A percentile compares a stretch with the other conserved stretches of the same genome.
Conservation (phyloP, 2,113 vertebrate species). For the Notarius lentiginosus region DNA sequence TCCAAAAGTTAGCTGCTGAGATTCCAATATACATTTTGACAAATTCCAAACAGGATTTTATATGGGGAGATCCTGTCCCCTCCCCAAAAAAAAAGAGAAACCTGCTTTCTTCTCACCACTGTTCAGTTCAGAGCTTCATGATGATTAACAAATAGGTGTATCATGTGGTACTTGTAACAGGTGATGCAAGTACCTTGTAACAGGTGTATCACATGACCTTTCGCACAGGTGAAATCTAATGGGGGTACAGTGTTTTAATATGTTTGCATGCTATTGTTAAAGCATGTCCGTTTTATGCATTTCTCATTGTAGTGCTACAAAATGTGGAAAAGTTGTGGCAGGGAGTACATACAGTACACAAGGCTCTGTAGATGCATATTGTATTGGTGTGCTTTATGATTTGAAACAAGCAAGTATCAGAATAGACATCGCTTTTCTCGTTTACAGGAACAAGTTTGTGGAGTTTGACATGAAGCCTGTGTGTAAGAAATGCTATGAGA, state of each 20-base stretch:
- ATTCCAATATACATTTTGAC: background rate
- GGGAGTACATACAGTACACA: background rate
- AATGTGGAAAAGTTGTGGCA: background rate
- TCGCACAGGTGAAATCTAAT: too few species aligned
- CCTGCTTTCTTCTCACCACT: background rate
- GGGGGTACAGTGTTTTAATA: too few species aligned
- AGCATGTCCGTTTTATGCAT: background rate
- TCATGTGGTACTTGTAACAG: too few species aligned
- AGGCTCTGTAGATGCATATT: background rate
- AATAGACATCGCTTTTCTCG: conserved; percentile 31
- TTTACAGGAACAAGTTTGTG: conserved; percentile 97
- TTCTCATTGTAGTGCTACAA: background rate
- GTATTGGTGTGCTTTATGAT: background rate
- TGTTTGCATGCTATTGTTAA: background rate
- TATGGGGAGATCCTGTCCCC: too few species aligned
- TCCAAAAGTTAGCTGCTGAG: background rate
- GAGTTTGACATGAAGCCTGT: conserved; percentile 99
- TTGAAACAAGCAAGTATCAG: background rate
- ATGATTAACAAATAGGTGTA: too few species aligned
- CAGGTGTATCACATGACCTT: too few species aligned
- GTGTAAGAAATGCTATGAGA: conserved; percentile 99
- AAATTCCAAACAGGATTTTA: background rate
- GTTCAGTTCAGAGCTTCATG: background rate
- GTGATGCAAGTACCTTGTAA: too few species aligned
- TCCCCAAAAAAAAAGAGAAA: background rate